phyloP scores from a whole-genome alignment of 2,797 vertebrate species.

The Serranus cabrilla region DNA sequence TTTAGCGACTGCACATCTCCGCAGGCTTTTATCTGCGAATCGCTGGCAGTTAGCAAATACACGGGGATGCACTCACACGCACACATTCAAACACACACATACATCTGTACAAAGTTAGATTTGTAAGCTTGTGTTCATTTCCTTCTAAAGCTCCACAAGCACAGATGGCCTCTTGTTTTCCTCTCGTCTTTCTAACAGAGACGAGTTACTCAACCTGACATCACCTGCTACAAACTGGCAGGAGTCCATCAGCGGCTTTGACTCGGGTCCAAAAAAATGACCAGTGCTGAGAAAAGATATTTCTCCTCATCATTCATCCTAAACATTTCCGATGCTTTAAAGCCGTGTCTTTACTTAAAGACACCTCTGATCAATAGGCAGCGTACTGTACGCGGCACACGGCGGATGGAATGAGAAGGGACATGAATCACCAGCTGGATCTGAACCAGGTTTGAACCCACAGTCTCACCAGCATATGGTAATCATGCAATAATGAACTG shows the following conservation, averaged over 20 bases:
- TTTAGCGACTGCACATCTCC: conserved; percentile 68
- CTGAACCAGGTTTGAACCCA: conserved; percentile 73
- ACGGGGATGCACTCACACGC: conserved; percentile 25
- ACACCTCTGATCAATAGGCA: conserved; percentile 28
- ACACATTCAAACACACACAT: conserved; percentile 10
- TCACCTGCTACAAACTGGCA: conserved; percentile 55
- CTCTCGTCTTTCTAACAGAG: conserved; percentile 34
- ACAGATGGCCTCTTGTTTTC: conserved; percentile 58
- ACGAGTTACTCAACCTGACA: conserved; percentile 60
- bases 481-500: conserved; percentile 74
- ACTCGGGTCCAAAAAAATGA: conserved; percentile 25
- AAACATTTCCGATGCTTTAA: conserved; percentile 22
- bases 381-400: conserved; percentile 24
- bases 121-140: conserved; percentile 43
- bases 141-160: conserved; percentile 44
- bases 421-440: conserved; percentile 69
- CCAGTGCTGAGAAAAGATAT: conserved; percentile 1
- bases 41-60: conserved; percentile 63
- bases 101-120: conserved; percentile 39
- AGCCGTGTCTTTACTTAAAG: conserved; percentile 25
- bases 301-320: conserved; percentile 22
- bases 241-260: conserved; percentile 23
- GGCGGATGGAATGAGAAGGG: conserved; percentile 38
- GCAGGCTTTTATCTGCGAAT: conserved; percentile 63
- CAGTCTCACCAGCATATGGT: conserved; percentile 75